These are phyloP conservation scores for Nematolebias whitei DNA, from an alignment of 2,113 vertebrate genomes.

Conservation along the genomic window DNA sequence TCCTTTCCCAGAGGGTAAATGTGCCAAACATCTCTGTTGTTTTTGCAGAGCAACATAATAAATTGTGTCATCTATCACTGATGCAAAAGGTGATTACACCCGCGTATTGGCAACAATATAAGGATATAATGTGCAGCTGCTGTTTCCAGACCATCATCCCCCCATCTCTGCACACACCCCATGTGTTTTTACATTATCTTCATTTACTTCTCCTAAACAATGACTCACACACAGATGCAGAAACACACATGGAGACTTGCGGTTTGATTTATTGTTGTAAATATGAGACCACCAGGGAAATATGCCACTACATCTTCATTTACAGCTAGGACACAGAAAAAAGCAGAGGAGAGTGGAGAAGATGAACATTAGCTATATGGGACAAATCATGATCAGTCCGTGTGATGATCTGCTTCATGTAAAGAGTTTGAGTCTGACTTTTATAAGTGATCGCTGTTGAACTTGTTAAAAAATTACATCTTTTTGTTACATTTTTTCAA, in stretches of 20 bases:
- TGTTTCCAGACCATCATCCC: constrained; percentile 3
- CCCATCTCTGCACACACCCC: constrained; percentile 6
- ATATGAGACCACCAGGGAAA: constrained; percentile 45
- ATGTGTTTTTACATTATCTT: background rate
- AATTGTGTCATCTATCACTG: background rate
- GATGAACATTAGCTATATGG: background rate
- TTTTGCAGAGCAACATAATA: background rate
- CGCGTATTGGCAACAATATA: background rate
- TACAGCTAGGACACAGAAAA: constrained; percentile 7
- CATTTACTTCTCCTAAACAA: constrained; percentile 16
- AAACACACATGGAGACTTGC: constrained; percentile 4
- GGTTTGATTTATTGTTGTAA: constrained; percentile 45
- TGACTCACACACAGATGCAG: background rate
- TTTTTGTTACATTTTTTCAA: too few species aligned
- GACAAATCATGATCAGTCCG: too few species aligned
- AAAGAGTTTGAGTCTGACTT: background rate
- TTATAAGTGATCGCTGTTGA: background rate
- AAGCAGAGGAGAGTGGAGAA: background rate
- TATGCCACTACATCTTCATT: constrained; percentile 35
- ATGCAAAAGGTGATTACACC: background rate
- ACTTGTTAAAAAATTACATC: background rate
- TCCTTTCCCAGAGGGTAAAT: background rate
- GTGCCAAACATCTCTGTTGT: background rate
- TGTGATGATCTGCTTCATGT: too few species aligned
- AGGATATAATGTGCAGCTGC: background rate